A percentile compares a stretch with the other conserved stretches of the same genome.
These are phyloP conservation scores for Calliscelio sp. DNA, from an alignment of 2,888 invertebrate species.

Conservation along the genomic window DNA sequence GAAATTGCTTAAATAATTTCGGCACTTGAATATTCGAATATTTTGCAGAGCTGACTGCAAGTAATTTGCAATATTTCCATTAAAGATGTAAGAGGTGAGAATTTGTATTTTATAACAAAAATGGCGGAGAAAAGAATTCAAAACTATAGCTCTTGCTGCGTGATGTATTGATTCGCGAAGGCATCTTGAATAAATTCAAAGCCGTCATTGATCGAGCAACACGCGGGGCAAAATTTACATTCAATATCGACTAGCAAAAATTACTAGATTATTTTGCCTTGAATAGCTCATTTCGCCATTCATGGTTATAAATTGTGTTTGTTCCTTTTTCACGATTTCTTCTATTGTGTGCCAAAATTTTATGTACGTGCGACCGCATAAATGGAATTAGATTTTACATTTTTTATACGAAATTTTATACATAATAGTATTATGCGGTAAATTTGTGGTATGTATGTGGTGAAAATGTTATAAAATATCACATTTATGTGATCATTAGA, in stretches of 20 bases:
- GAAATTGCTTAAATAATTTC: too few relatives aligned
- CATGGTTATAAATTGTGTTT: slow-evolving; percentile 1
- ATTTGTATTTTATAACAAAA: background rate
- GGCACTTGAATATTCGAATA: too few relatives aligned
- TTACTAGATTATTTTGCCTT: slow-evolving; percentile 24
- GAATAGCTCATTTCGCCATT: slow-evolving; percentile 18
- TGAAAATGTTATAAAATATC: too few relatives aligned
- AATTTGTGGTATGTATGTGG: too few relatives aligned
- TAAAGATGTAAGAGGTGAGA: too few relatives aligned
- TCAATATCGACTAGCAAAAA: slow-evolving; percentile 31
- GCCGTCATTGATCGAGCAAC: slow-evolving; percentile 52
- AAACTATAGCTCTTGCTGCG: background rate
- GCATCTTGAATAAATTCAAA: slow-evolving; percentile 52
- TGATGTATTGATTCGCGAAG: slow-evolving; percentile 46
- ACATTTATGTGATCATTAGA: too few relatives aligned
- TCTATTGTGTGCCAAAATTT: background rate
- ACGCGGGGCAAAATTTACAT: slow-evolving; percentile 39
- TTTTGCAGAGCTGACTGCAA: too few relatives aligned
- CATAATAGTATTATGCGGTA: too few relatives aligned
- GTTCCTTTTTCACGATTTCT: background rate
- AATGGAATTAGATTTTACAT: slow-evolving; percentile 5
- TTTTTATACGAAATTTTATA: too few relatives aligned
- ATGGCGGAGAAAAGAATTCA: too few relatives aligned
- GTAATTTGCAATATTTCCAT: too few relatives aligned
- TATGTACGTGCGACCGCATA: background rate